Base-by-base conservation (phyloP, 2,888 invertebrate species). In the Drosophila meridionalis region DNA sequence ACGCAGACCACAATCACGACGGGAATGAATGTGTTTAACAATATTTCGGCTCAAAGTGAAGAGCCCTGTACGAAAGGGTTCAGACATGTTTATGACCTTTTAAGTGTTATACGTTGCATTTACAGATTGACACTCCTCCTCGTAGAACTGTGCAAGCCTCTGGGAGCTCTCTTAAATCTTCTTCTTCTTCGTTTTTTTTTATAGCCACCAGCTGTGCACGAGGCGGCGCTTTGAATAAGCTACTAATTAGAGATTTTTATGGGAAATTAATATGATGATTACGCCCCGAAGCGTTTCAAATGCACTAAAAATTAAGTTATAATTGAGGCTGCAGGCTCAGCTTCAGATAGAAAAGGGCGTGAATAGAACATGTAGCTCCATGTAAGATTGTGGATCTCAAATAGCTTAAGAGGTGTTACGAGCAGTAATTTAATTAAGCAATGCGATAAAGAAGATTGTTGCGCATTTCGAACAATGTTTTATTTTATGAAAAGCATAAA, bases 221-320 rank as follows among this genome's bases (percentile, higher is more conserved):
- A n/a, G 6, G 73, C 85, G 74, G 66, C 69, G 76, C 73, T 66
- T 80, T 90, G 83, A 87, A 87, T 90, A 75, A 56, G 53, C 69
- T 42, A 67, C 89, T 90, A 88, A 87, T 87, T 88, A 80, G 80
- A 72, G 80, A 71, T 12, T 73, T 88, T 90, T 75, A 88, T 90
- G 73, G 67, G 76, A 82, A 83, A 83, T 82, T 90, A 90, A 90
- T 83, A 67, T 76, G 56, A 56, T 30, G 83, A 78, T 76, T 76
- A 72, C 87, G 77, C 82, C 84, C 55, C 73, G 30, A 69, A 70
- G 56, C 63, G 62, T 60, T 72, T 66, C 56, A 73, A 73, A 59
- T 61, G 71, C 50, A 61, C 12, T 77, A 45, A 69, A 69, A 83
- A 85, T 89, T 50, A 85, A 81, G 87, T 70, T 79, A 79, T 85